Evolutionary conservation across 2,888 invertebrate species (phyloP), one percentile per base, ranked within the genome.

Genomic region (Idaea dimidiata): DNA sequence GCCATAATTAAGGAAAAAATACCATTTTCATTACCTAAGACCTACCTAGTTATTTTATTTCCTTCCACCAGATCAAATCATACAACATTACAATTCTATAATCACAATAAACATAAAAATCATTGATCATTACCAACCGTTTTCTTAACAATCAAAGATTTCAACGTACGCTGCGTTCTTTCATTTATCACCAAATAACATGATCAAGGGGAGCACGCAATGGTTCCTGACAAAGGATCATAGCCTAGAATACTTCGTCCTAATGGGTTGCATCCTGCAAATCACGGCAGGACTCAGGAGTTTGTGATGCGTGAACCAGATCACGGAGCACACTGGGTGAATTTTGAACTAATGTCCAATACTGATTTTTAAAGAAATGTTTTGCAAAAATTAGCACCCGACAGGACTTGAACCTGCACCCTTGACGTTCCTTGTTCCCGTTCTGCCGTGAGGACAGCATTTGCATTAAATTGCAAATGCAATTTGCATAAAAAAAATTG

Each of bases 251-350:
- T 7, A 8, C 14, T 33, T 43, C 43, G 86, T 83, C 81, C 84
- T 82, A 89, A 89, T 89, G 72, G 86, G 71, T 77, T 69, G 82
- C 87, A 88, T 90, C 88, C 87, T 80, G 85, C 89, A 89, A 43
- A 89, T 89, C 90, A 88, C 83, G 78, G 86, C 81, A 43, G 43
- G 43, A 75, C 56, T 16, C 84, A 81, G 82, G 86, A 83, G 81
- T 81, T 77, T 83, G 82, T 84, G 82, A 84, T 84, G 84, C 85
- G 82, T 84, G 83, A 84, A 85, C 83, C 72, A 74, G 63, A 69
- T 69, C 53, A 56, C 59, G 62, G 24, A 18, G n/a, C 71, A 80
- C 80, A 85, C 79, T 71, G 75, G 70, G 59, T 16, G 69, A 66
- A 55, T 65, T 17, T 57, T 55, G 54, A 56, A 17, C 0, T 7